Base-by-base conservation (phyloP, 2,797 vertebrate genomes). In the Sebastes baramenuke region DNA sequence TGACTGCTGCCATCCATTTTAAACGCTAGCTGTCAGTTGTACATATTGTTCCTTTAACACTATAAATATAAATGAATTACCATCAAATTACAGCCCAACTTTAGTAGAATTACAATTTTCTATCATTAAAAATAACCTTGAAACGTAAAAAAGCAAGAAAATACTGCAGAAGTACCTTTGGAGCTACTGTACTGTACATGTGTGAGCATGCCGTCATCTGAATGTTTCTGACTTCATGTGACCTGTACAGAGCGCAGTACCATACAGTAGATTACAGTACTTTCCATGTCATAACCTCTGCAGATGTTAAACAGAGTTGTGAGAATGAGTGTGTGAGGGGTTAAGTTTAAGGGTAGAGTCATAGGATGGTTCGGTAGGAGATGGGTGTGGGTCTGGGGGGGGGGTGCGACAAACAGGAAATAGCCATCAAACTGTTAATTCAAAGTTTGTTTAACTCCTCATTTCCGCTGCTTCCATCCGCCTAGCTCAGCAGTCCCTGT, bases 391-490 rank as follows among this genome's bases (percentile, higher is more conserved):
- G 70, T 20, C 46, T 59, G 25, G 30, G 46, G 72, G 72, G 32
- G 16, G 32, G 55, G 65, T 24, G 13, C 0, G 4, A 29, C 65
- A 76, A 79, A 87, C 81, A 88, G 84, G 76, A 86, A 88, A 72
- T 22, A 58, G 29, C 52, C 60, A 54, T 85, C 30, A 73, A 71
- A 72, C 72, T 77, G 77, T 83, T 87, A 75, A 88, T 84, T 85
- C 67, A 82, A 49, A 54, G 65, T 81, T 75, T 79, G 78, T 79
- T 81, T 81, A 90, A 80, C 80, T 87, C 36, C 71, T 79, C 32
- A 72, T 85, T 85, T 87, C 82, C 72, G 24, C 67, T 73, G 69
- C 65, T 76, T 79, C 22, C 69, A 20, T 67, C 67, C 2, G 18
- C 58, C 46, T 54, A 14, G 56, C 59, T 85, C 64, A 66, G 55